Base-by-base conservation (phyloP, 1,140 invertebrate species). In the Papilio dardanus region DNA sequence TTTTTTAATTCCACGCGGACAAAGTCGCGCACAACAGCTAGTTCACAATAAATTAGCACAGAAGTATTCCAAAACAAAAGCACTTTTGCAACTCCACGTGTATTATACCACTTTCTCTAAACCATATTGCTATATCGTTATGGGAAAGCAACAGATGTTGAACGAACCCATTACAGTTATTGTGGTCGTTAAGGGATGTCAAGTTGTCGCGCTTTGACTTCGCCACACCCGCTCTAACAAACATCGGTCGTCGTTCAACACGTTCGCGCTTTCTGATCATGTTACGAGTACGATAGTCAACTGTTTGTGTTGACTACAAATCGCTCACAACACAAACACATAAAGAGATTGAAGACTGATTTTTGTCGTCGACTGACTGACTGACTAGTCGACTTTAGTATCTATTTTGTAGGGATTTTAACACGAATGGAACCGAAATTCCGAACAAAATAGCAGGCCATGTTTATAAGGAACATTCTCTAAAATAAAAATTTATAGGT, bases 81-180 rank as follows among this genome's bases (percentile, higher is more conserved):
- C 12, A 50, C n/a, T 7, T 54, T 54, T 24, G 6, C 50, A 1
- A 24, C 21, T 19, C 21, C 19, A 54, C 21, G 7, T 54, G 7
- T 54, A 10, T 24, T 54, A 2, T 24, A 65, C 10, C 28, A 65
- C 33, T 68, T n/a, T 68, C 62, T 76, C 81, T 83, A 76, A 84
- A 83, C 79, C 79, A 80, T 75, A 77, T 62, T 4, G 30, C n/a
- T 19, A 67, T n/a, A n/a, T 54, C 76, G 71, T 79, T 76, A 83
- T 88, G 87, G 74, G 88, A 91, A 87, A 75, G 73, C 75, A 84
- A 82, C 87, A 88, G 79, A 85, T 88, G 87, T 85, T 83, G 40
- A 74, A 74, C 33, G 31, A 79, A 78, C 42, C 75, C 84, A 87
- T 85, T 85, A 89, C 86, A n/a, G 85, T 84, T 88, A 88, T 85